These are phyloP conservation scores for Felis chaus DNA, from an alignment of 2,113 vertebrate species.

Conservation along the genomic window DNA sequence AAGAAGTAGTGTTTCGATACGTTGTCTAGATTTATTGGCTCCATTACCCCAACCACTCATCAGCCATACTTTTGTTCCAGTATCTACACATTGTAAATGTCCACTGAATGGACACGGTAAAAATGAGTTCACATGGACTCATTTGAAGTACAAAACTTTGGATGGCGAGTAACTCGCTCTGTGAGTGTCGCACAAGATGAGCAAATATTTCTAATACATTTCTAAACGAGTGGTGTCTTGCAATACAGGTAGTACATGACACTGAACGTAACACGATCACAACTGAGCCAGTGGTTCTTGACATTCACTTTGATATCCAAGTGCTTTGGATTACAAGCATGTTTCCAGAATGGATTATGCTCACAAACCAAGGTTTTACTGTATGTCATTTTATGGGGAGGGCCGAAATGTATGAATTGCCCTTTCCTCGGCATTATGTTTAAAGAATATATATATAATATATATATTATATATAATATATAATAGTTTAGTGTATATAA, in stretches of 20 bases:
- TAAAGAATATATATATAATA: not conserved
- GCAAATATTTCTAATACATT: too few relatives aligned
- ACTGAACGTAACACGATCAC: too few relatives aligned
- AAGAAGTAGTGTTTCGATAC: not conserved
- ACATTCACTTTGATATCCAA: too few relatives aligned
- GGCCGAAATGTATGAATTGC: not conserved
- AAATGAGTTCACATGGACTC: not conserved
- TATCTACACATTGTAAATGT: not conserved
- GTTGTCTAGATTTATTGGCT: not conserved
- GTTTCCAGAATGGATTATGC: too few relatives aligned
- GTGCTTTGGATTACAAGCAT: too few relatives aligned
- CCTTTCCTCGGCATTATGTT: not conserved
- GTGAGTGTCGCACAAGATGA: too few relatives aligned
- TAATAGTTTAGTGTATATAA: not conserved
- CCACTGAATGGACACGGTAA: not conserved
- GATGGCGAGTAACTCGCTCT: too few relatives aligned
- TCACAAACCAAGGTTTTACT: too few relatives aligned
- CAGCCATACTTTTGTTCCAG: not conserved
- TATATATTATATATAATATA: not conserved
- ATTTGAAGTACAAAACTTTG: not conserved
- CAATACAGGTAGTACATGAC: too few relatives aligned
- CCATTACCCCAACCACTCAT: not conserved
- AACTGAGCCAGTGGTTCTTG: too few relatives aligned
- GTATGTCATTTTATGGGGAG: not conserved
- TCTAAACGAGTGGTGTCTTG: too few relatives aligned